Percentiles rank a stretch among this genome's conserved stretches.
Conservation (phyloP, 2,113 vertebrate genomes). For the Lagopus muta region DNA sequence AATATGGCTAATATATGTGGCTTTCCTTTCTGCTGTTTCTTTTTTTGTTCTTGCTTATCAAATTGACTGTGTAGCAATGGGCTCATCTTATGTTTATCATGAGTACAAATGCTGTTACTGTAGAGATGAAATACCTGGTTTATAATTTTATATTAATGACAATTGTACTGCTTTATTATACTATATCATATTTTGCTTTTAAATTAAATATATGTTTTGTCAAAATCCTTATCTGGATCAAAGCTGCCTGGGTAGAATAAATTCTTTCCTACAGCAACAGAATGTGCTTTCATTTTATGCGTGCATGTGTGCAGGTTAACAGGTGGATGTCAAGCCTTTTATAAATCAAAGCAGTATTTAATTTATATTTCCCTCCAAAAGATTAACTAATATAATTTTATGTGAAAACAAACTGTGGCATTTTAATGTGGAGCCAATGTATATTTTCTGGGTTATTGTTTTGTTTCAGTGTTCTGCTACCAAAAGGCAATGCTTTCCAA, state of each 20-base stretch:
- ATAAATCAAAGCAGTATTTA: slow-evolving; percentile 20
- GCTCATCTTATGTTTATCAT: not conserved
- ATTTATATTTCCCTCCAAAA: slow-evolving; percentile 20
- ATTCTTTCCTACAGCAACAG: not conserved
- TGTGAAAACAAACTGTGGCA: not conserved
- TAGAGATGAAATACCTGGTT: not conserved
- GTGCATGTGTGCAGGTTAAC: not conserved
- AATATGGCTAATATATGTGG: not conserved
- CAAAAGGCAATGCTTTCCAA: not conserved
- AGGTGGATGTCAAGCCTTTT: not conserved
- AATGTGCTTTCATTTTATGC: not conserved
- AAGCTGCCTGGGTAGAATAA: not conserved
- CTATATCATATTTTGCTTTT: not conserved
- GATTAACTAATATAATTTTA: not conserved
- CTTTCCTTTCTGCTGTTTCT: not conserved
- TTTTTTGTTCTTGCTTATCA: not conserved
- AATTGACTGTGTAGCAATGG: not conserved
- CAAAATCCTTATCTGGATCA: not conserved
- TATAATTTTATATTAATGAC: not conserved
- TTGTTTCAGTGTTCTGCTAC: slow-evolving; percentile 12
- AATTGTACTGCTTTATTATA: not conserved
- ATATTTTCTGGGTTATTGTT: not conserved
- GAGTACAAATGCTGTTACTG: not conserved
- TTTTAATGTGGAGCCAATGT: not conserved
- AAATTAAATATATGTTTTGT: not conserved